Percentiles rank a stretch among this genome's conserved stretches.
Conservation (phyloP, 1,140 invertebrate genomes). For the Platyscapa corneri region DNA sequence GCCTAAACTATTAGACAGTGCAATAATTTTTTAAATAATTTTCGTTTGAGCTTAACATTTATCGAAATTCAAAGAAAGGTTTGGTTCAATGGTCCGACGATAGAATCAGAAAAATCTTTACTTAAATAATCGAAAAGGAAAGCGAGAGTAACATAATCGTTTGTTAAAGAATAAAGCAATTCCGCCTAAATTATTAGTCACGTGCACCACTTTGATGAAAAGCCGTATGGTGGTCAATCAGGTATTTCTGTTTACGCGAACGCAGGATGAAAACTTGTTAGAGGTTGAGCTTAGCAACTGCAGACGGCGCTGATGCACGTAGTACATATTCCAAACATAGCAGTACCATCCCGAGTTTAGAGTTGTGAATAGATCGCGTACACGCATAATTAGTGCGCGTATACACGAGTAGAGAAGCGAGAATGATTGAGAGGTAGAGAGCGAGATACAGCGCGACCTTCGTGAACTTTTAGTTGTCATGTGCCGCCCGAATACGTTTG, state of each 20-base stretch:
- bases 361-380: conserved; percentile 6
- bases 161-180: not conserved
- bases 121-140: not conserved
- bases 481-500: not conserved
- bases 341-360: not conserved
- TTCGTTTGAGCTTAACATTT: not conserved
- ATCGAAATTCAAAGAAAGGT: not conserved
- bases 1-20: no score
- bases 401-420: not conserved
- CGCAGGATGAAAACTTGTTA: no score
- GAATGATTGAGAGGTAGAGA: not conserved
- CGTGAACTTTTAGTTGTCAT: conserved; percentile 39
- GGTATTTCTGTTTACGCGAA: not conserved
- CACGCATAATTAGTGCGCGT: conserved; percentile 3
- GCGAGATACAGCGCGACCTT: not conserved
- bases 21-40: no score
- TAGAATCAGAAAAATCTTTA: not conserved
- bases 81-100: not conserved
- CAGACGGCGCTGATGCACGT: not conserved
- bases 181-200: not conserved
- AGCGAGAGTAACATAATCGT: not conserved
- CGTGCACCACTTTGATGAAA: not conserved
- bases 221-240: not conserved
- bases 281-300: not conserved
- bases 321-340: not conserved